Evolutionary conservation across 2,113 vertebrate species (phyloP).

Genomic region (Rhinogobius similis): DNA sequence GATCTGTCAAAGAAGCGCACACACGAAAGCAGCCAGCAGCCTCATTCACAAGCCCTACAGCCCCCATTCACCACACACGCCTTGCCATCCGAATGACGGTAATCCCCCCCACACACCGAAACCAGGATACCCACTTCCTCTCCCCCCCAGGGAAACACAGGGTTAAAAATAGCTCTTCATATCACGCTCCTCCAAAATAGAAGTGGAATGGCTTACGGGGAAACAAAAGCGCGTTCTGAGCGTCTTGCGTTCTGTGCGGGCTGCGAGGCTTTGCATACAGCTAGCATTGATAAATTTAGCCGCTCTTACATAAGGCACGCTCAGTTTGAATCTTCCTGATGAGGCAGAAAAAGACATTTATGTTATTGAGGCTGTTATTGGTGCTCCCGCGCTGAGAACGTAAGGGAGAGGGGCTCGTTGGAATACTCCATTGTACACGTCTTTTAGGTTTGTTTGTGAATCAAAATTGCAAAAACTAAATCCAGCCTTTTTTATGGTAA

Average conservation of each 20-base stretch:
- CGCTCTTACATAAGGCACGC: constrained; percentile 72
- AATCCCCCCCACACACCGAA: constrained; percentile 53
- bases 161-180: constrained; percentile 62
- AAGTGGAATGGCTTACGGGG: constrained; percentile 59
- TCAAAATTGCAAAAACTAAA: no score
- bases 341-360: constrained; percentile 72
- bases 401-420: no score
- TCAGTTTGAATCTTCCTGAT: constrained; percentile 78
- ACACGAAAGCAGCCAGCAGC: no score
- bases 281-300: constrained; percentile 82
- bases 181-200: constrained; percentile 67
- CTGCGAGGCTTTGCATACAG: constrained; percentile 77
- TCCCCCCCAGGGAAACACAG: constrained; percentile 40
- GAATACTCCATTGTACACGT: no score
- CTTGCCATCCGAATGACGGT: constrained; percentile 48
- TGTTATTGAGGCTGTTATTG: constrained; percentile 3
- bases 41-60: constrained; percentile 26
- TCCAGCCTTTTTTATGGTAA: no score
- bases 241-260: constrained; percentile 64
- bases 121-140: constrained; percentile 38
- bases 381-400: no score
- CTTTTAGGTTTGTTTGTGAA: no score
- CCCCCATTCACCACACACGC: constrained; percentile 21
- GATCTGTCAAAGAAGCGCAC: constrained; percentile 13
- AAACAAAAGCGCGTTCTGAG: constrained; percentile 65